These are phyloP conservation scores for Torymus tubicola DNA, from an alignment of 2,888 invertebrate genomes.

Conservation along the genomic window DNA sequence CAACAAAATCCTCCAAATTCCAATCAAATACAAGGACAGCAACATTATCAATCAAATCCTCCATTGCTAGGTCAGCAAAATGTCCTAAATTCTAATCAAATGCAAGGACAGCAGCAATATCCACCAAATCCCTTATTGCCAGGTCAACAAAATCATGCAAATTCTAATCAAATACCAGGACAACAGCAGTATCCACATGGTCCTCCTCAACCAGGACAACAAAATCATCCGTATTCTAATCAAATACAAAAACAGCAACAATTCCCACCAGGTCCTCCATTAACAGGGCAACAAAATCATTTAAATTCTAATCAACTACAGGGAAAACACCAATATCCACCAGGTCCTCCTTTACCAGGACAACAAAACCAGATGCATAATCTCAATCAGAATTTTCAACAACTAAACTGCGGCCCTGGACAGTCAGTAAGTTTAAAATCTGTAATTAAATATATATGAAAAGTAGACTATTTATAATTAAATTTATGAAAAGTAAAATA, in stretches of 20 bases:
- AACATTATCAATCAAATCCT: constrained; percentile 43
- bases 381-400: constrained; percentile 61
- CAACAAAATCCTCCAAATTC: constrained; percentile 53
- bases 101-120: constrained; percentile 61
- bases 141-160: constrained; percentile 69
- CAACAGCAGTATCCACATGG: too few species aligned
- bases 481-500: not conserved
- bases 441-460: constrained; percentile 19
- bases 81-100: constrained; percentile 56
- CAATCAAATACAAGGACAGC: constrained; percentile 56
- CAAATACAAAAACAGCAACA: constrained; percentile 63
- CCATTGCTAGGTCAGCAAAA: constrained; percentile 58
- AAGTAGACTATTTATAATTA: not conserved
- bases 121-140: constrained; percentile 63
- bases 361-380: not conserved
- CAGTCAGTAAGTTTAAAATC: constrained; percentile 39
- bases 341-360: too few species aligned
- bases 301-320: too few species aligned
- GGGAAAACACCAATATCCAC: too few species aligned
- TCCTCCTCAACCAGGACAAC: too few species aligned
- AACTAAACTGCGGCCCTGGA: constrained; percentile 69
- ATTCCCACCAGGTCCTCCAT: constrained; percentile 34
- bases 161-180: too few species aligned
- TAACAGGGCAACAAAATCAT: constrained; percentile 72
- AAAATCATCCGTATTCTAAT: constrained; percentile 34